These are phyloP conservation scores for Theretra japonica DNA, from an alignment of 2,888 invertebrate species.

Conservation along the genomic window DNA sequence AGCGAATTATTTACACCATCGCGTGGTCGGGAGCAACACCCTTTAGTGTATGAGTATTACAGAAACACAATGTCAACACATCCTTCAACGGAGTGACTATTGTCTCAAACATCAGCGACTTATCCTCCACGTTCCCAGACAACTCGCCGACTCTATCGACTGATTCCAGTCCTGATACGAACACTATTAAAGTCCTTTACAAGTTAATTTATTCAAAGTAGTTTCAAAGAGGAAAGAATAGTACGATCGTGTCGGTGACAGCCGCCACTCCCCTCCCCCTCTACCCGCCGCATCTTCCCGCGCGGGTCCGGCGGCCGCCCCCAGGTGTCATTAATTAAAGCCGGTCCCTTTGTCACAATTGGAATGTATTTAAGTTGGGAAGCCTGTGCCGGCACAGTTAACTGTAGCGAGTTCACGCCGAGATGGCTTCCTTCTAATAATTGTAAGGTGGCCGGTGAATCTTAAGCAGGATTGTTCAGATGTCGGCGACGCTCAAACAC, in stretches of 20 bases:
- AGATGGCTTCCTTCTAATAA: slow-evolving; percentile 14
- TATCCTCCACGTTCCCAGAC: background rate
- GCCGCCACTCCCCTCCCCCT: slow-evolving; percentile 25
- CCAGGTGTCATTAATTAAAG: slow-evolving; percentile 40
- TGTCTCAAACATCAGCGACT: background rate
- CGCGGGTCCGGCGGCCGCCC: slow-evolving; percentile 22
- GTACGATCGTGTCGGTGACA: slow-evolving; percentile 41
- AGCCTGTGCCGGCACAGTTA: background rate
- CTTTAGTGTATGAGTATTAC: background rate
- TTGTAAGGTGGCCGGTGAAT: slow-evolving; percentile 15
- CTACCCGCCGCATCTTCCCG: background rate
- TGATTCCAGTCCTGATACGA: slow-evolving; percentile 22
- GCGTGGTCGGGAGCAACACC: background rate
- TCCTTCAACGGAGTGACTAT: background rate
- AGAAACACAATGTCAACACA: background rate
- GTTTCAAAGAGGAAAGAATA: slow-evolving; percentile 43
- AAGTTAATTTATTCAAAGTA: slow-evolving; percentile 38
- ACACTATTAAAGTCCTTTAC: slow-evolving; percentile 38
- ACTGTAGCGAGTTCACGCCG: slow-evolving; percentile 2
- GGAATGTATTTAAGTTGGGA: slow-evolving; percentile 43
- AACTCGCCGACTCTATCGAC: slow-evolving; percentile 9
- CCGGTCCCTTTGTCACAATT: slow-evolving; percentile 42
- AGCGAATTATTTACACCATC: background rate
- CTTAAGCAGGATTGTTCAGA: slow-evolving; percentile 13
- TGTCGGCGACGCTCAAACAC: background rate